Percentiles rank a stretch among this genome's conserved stretches.
phyloP scores from a whole-genome alignment of 1,140 invertebrate species.

The honey bee (Apis mellifera) region Amel_HAv3.1 CM009941.2:1770501-1771000 shows the following conservation, averaged over 20 bases:
- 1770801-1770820: conserved; percentile 5
- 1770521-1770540: conserved; percentile 12
- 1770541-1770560: too few relatives aligned
- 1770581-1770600: neutral
- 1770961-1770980: conserved; percentile 67
- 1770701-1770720: neutral
- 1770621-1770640: too few relatives aligned
- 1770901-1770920: conserved; percentile 58
- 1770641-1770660: too few relatives aligned
- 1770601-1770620: too few relatives aligned
- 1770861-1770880: neutral
- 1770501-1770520: neutral
- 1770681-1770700: neutral
- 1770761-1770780: conserved; percentile 37
- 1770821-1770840: conserved; percentile 43
- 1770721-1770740: conserved; percentile 13
- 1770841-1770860: conserved; percentile 39
- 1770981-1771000: neutral
- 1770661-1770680: too few relatives aligned
- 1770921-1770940: conserved; percentile 59
- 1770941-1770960: conserved; percentile 63
- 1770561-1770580: neutral
- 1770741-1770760: conserved; percentile 18
- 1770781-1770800: conserved; percentile 11
- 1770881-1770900: conserved; percentile 43